Conservation (phyloP, 2,888 invertebrate genomes). For the Nomada fabriciana region DNA sequence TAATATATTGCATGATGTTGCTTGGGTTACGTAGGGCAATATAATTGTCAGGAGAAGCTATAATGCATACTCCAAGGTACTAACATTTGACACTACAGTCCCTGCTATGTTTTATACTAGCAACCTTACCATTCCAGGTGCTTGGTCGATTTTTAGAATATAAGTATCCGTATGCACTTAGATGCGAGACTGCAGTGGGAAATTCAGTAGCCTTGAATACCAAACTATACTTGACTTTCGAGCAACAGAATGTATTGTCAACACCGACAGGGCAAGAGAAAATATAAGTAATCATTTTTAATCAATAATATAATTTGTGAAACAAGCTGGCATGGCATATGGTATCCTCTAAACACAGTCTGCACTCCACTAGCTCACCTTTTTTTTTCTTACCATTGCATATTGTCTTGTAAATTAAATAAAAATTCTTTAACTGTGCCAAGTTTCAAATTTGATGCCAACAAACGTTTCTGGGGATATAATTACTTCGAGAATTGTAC, state of each 20-base stretch:
- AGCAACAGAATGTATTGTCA: conserved; percentile 80
- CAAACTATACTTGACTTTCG: conserved; percentile 75
- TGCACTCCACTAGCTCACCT: conserved; percentile 85
- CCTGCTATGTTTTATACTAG: conserved; percentile 24
- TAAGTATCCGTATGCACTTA: conserved; percentile 19
- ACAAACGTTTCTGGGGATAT: conserved; percentile 25
- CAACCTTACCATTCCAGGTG: conserved; percentile 17
- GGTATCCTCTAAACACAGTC: conserved; percentile 85
- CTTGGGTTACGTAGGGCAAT: conserved; percentile 69
- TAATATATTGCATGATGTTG: conserved; percentile 72
- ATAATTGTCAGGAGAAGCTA: conserved; percentile 68
- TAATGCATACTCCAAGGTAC: conserved; percentile 71
- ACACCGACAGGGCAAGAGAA: conserved; percentile 81
- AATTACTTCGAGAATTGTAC: conserved; percentile 43
- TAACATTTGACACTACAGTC: conserved; percentile 74
- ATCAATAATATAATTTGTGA: conserved; percentile 76
- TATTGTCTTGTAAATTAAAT: conserved; percentile 79
- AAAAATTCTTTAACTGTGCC: conserved; percentile 75
- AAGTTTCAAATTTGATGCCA: conserved; percentile 73
- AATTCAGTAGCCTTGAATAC: conserved; percentile 69
- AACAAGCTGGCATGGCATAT: conserved; percentile 83
- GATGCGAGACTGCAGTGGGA: conserved; percentile 69
- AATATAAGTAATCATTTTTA: conserved; percentile 79
- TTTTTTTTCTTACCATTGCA: conserved; percentile 81
- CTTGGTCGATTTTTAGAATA: conserved; percentile 14